Conservation (phyloP, 2,113 vertebrate genomes). For the Grammomys surdaster region DNA sequence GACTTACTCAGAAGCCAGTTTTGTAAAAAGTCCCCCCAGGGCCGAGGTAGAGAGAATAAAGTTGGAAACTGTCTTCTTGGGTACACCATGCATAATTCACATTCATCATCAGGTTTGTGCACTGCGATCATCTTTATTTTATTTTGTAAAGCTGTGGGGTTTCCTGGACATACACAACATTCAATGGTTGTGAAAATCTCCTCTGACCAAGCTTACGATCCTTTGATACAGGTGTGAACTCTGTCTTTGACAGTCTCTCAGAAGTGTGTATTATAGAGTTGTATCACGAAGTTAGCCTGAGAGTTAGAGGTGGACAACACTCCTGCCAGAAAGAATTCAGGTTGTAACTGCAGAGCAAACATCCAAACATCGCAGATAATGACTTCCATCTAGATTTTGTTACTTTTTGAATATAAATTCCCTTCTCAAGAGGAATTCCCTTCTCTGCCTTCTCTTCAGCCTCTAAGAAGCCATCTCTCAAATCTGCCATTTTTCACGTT, state of each 20-base stretch:
- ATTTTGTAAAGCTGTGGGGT: slow-evolving; percentile 1
- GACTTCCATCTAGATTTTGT: not conserved
- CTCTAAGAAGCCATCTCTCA: not conserved
- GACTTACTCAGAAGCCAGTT: slow-evolving; percentile 48
- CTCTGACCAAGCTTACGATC: not conserved
- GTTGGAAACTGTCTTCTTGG: not conserved
- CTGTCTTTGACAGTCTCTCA: not conserved
- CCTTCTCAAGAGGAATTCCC: not conserved
- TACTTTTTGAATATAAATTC: not conserved
- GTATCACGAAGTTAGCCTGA: not conserved
- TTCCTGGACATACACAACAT: not conserved
- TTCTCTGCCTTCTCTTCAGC: not conserved
- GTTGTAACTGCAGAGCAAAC: slow-evolving; percentile 17
- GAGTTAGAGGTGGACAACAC: not conserved
- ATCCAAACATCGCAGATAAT: not conserved
- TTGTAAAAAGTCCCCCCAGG: slow-evolving; percentile 1
- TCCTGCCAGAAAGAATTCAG: not conserved
- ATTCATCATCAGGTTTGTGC: not conserved
- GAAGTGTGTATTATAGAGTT: not conserved
- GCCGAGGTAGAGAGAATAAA: not conserved
- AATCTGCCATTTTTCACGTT: not conserved
- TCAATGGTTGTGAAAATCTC: not conserved
- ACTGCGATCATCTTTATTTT: not conserved
- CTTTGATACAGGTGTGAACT: not conserved
- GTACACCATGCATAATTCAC: not conserved